These are phyloP conservation scores for Perizoma affinitatum DNA, from an alignment of 2,888 invertebrate species.

Conservation along the genomic window DNA sequence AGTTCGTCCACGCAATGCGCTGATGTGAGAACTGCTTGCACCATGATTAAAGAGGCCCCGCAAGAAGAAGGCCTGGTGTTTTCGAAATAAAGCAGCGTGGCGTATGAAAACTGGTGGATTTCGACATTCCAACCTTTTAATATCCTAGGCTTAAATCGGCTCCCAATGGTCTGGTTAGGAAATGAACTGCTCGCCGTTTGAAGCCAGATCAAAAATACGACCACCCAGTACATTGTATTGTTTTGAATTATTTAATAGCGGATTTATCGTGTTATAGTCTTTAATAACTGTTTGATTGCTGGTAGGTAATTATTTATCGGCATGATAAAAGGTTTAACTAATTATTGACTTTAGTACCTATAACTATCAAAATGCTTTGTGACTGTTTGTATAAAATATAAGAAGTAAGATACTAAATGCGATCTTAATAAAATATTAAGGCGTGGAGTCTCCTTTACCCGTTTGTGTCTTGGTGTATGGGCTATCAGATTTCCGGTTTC, in stretches of 20 bases:
- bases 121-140: not conserved
- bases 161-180: not conserved
- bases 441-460: too few relatives aligned
- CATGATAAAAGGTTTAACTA: constrained; percentile 1
- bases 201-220: constrained; percentile 4
- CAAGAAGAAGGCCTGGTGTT: constrained; percentile 6
- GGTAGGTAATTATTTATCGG: constrained; percentile 6
- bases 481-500: too few relatives aligned
- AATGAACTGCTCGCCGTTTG: not conserved
- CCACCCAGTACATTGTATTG: constrained; percentile 8
- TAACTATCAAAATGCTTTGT: too few relatives aligned
- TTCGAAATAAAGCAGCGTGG: constrained; percentile 7
- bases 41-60: constrained; percentile 11
- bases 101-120: constrained; percentile 6
- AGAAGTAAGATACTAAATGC: too few relatives aligned
- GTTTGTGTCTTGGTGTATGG: too few relatives aligned
- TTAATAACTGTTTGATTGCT: constrained; percentile 12
- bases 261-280: constrained; percentile 7
- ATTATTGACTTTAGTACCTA: not conserved
- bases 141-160: not conserved
- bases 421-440: too few relatives aligned
- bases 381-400: too few relatives aligned
- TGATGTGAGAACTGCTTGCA: constrained; percentile 8
- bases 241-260: constrained; percentile 2
- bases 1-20: constrained; percentile 13